phyloP scores from a whole-genome alignment of 2,888 invertebrate species.

The Syritta pipiens region DNA sequence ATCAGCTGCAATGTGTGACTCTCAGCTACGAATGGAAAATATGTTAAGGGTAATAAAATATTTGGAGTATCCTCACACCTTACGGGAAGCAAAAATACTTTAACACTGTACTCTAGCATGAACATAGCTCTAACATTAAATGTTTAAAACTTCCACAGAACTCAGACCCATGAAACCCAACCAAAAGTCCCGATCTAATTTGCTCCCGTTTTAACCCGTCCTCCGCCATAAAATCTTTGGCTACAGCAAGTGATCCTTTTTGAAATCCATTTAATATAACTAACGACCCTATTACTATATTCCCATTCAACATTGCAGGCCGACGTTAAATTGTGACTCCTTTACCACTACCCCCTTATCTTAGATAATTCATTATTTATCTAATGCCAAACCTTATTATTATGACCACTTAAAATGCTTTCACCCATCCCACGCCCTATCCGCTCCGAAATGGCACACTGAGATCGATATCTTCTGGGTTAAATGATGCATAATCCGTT shows the following conservation, averaged over 20 bases:
- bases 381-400: slow-evolving; percentile 63
- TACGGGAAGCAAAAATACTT: too few species aligned
- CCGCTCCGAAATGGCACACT: slow-evolving; percentile 11
- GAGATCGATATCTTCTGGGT: slow-evolving; percentile 40
- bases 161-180: too few species aligned
- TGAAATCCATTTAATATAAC: slow-evolving; percentile 50
- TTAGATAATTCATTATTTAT: slow-evolving; percentile 54
- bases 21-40: too few species aligned
- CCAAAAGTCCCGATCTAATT: not conserved
- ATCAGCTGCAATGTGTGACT: too few species aligned
- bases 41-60: too few species aligned
- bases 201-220: not conserved
- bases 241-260: slow-evolving; percentile 36
- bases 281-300: slow-evolving; percentile 42
- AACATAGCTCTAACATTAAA: too few species aligned
- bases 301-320: slow-evolving; percentile 36
- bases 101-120: too few species aligned
- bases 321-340: not conserved
- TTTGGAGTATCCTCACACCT: too few species aligned
- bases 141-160: too few species aligned
- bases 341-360: not conserved
- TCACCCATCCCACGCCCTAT: not conserved
- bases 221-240: slow-evolving; percentile 4
- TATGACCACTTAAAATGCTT: slow-evolving; percentile 44
- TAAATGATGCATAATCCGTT: slow-evolving; percentile 52